Conservation (phyloP, 2,797 vertebrate genomes). For the Anniella stebbinsi region DNA sequence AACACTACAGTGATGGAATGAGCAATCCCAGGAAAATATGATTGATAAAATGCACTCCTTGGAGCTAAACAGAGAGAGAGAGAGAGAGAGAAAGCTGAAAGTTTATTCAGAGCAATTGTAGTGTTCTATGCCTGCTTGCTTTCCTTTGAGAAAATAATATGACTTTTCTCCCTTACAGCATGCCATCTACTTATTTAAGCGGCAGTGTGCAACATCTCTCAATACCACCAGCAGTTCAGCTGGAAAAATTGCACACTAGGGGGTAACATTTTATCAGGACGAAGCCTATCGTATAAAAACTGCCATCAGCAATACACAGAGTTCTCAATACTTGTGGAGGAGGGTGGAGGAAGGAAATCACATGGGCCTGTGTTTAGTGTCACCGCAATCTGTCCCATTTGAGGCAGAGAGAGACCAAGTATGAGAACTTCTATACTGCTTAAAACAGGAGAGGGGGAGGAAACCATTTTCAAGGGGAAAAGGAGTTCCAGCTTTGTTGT, state of each 20-base stretch:
- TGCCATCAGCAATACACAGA: slow-evolving; percentile 71
- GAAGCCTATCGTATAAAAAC: slow-evolving; percentile 84
- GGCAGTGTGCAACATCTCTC: slow-evolving; percentile 77
- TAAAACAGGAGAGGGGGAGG: slow-evolving; percentile 40
- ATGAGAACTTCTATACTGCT: slow-evolving; percentile 53
- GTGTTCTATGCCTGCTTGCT: slow-evolving; percentile 75
- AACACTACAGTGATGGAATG: slow-evolving; percentile 60
- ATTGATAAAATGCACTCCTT: slow-evolving; percentile 78
- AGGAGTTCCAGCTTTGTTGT: background rate
- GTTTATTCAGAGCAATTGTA: slow-evolving; percentile 79
- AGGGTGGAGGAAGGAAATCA: background rate
- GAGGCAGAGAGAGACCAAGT: slow-evolving; percentile 34
- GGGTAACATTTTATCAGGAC: slow-evolving; percentile 85
- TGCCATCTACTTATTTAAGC: slow-evolving; percentile 80
- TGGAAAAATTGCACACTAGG: slow-evolving; percentile 78
- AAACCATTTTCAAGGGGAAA: slow-evolving; percentile 31
- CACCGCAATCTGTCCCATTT: slow-evolving; percentile 42
- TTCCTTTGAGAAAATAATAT: slow-evolving; percentile 81
- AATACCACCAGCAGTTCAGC: slow-evolving; percentile 75
- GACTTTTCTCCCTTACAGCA: slow-evolving; percentile 70
- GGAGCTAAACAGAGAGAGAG: slow-evolving; percentile 71
- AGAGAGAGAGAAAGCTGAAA: slow-evolving; percentile 70
- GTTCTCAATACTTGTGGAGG: slow-evolving; percentile 53
- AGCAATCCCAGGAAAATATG: slow-evolving; percentile 72
- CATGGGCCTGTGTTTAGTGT: slow-evolving; percentile 26